A percentile compares a stretch with the other conserved stretches of the same genome.
phyloP scores from a whole-genome alignment of 2,113 vertebrate genomes.

The Girardinichthys multiradiatus region DNA sequence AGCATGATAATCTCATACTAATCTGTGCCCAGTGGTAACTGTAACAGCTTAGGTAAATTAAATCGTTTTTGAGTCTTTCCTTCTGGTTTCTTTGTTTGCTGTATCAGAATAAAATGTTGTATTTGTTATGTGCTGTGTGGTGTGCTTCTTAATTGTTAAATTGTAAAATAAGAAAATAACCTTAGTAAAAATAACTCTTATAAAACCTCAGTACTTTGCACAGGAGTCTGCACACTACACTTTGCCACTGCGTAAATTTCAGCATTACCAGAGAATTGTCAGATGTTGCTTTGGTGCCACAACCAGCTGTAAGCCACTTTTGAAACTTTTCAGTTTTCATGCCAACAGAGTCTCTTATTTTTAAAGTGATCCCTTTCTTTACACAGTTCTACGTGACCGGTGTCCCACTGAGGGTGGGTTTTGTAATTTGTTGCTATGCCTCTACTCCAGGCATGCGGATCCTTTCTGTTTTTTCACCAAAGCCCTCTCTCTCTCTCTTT shows the following conservation, averaged over 20 bases:
- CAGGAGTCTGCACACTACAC: neutral
- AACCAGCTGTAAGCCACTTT: conserved; percentile 35
- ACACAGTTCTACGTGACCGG: conserved; percentile 49
- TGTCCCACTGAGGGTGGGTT: conserved; percentile 65
- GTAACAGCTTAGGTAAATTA: too few species aligned
- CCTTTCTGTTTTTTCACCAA: conserved; percentile 49
- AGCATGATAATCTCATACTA: too few species aligned
- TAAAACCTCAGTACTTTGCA: neutral
- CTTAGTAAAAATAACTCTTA: neutral
- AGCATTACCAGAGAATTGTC: neutral
- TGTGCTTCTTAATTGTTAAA: conserved; percentile 18
- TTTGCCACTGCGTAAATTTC: conserved; percentile 5
- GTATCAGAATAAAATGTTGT: neutral
- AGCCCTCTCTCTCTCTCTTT: neutral
- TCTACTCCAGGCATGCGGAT: conserved; percentile 65
- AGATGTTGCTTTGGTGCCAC: conserved; percentile 13
- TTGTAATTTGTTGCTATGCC: conserved; percentile 78
- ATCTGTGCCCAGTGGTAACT: neutral
- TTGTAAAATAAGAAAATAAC: neutral
- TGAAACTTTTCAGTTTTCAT: conserved; percentile 31
- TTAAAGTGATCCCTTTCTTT: conserved; percentile 46
- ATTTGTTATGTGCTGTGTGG: neutral
- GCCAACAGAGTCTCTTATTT: neutral
- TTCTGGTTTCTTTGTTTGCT: neutral
- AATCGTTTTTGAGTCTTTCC: too few species aligned